Base-by-base conservation (phyloP, 2,888 invertebrate species). In the Leptinotarsa juncta region DNA sequence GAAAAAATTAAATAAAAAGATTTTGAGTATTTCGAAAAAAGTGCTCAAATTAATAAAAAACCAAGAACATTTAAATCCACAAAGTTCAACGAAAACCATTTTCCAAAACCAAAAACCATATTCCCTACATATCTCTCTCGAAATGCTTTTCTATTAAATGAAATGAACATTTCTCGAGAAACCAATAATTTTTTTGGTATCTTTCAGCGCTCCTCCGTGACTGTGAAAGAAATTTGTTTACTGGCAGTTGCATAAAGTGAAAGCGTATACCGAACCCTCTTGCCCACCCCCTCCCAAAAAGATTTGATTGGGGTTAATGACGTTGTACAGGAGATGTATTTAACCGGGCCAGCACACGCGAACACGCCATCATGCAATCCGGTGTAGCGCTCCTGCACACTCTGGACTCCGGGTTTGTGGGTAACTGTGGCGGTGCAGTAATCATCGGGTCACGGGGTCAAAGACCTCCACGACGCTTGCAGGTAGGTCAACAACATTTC, bases 401-500 rank as follows among this genome's bases (percentile, higher is more conserved):
- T 48, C 49, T 55, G 26, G 55, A 67, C 78, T 76, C 67, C 72
- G 69, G 78, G 80, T 82, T 81, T 82, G 78, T 81, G 78, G 82
- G 80, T 81, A 80, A 80, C 81, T 79, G 81, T 83, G 83, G 80
- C 83, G 82, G 79, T 84, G 84, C 82, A 83, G 77, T 79, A 79
- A 79, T 79, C 81, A 80, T 78, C 78, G 79, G 83, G 83, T 83
- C 83, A 82, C 78, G 78, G 82, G 83, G 84, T 83, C 84, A 85
- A 85, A 83, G 83, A 84, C 83, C 84, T 81, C 79, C 74, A 74
- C 76, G 70, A 78, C 78, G 80, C 79, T 81, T 78, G 78, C 77
- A 80, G 81, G 80, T 80, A 81, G 86, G 85, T 83, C 85, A 84
- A 83, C 83, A 85, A 84, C 85, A 82, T 74, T 48, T 48, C 50